Base-by-base conservation (phyloP, 1,140 invertebrate species). In the Proales similis region DNA sequence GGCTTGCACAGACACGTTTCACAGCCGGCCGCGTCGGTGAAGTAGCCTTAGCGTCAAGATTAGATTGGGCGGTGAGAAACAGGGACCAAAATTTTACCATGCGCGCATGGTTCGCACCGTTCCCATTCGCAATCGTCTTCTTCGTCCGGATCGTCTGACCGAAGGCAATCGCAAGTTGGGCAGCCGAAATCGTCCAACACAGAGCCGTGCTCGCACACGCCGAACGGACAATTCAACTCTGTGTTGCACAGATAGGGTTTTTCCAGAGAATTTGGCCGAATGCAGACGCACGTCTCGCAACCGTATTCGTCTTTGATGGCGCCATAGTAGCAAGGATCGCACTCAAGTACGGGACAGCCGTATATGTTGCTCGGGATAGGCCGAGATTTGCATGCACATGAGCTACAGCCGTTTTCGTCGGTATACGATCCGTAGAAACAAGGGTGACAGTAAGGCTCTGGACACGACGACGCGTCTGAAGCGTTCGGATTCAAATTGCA, bases 391-490 rank as follows among this genome's bases (percentile, higher is more conserved):
- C 53, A 61, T n/a, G 38, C 38, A 46, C 53, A 61, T 45, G 39
- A 43, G 11, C 33, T 29, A 45, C 53, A 61, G 32, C 53, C 53
- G 26, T 61, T 43, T 61, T 43, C 38, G 14, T 61, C 53, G 19
- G 53, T 61, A 19, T 45, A 61, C 14, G 38, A 45, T 29, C 53
- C 53, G 47, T 61, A 61, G 9, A 61, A 61, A 45, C 53, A 61
- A n/a, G 53, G 39, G 26, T 61, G 53, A 61, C 53, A 61, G 2
- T 14, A 45, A n/a, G 39, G 39, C n/a, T 14, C n/a, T 17, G 7
- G 33, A 45, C 53, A 61, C 30, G 24, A 20, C 9, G 24, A 3
- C 4, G 14, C 17, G 14, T 7, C 30, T 26, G 5, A 12, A n/a
- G n/a, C n/a, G 20, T 57, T 19, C 19, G 51, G 33, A 26, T 43